These are phyloP conservation scores for Bombus superbus DNA, from an alignment of 1,140 invertebrate species.

Conservation along the genomic window DNA sequence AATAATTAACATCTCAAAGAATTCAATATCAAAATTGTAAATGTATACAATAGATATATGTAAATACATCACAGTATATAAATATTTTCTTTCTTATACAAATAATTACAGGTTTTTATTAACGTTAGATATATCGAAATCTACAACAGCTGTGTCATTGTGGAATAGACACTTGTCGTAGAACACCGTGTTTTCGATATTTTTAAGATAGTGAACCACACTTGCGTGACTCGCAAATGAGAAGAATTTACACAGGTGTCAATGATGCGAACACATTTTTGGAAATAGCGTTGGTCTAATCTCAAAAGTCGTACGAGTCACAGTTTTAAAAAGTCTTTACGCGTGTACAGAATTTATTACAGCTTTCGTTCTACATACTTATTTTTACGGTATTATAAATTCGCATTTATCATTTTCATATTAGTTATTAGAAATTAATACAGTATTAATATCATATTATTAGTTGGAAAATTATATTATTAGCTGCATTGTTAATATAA, in stretches of 20 bases:
- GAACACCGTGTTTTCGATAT: constrained; percentile 4
- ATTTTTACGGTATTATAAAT: neutral
- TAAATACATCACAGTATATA: no score
- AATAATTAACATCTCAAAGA: neutral
- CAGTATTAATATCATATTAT: no score
- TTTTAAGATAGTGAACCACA: constrained; percentile 16
- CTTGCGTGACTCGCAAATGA: constrained; percentile 53
- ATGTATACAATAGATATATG: no score
- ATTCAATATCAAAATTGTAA: neutral
- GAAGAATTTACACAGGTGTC: constrained; percentile 62
- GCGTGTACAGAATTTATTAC: neutral
- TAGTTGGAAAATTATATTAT: no score
- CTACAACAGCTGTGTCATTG: neutral
- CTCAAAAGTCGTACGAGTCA: neutral
- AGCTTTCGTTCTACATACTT: no score
- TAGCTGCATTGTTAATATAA: no score
- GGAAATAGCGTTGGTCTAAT: constrained; percentile 7
- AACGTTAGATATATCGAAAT: neutral
- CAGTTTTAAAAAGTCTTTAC: constrained; percentile 6
- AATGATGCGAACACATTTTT: constrained; percentile 6
- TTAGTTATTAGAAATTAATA: no score
- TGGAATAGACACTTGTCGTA: neutral
- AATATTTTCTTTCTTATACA: neutral
- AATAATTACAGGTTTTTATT: neutral
- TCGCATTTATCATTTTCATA: no score